These are phyloP conservation scores for Xenopus borealis DNA, from an alignment of 2,113 vertebrate species.

Conservation along the genomic window DNA sequence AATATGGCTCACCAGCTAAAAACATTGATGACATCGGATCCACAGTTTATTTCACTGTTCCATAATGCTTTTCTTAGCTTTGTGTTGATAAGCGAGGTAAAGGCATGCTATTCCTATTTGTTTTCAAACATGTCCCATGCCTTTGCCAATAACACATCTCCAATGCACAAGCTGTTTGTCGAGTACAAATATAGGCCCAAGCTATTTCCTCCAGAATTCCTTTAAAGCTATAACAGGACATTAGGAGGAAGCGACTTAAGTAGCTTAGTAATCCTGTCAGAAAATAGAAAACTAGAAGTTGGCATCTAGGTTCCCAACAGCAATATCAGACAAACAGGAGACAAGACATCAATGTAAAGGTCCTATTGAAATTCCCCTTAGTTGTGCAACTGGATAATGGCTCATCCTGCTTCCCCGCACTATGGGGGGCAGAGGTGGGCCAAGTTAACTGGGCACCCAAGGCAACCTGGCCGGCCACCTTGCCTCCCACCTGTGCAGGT, in stretches of 20 bases:
- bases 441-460: background rate
- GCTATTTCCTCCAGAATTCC: conserved; percentile 60
- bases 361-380: conserved; percentile 74
- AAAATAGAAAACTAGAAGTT: conserved; percentile 25
- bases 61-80: no score
- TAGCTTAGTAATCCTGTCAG: conserved; percentile 49
- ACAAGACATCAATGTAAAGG: conserved; percentile 56
- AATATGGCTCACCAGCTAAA: no score
- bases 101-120: no score
- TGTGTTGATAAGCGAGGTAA: no score
- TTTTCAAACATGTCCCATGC: no score
- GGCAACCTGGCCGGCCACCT: background rate
- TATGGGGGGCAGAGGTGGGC: no score
- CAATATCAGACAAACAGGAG: conserved; percentile 31
- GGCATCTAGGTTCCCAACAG: conserved; percentile 16
- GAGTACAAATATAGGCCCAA: conserved; percentile 21
- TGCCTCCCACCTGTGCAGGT: no score
- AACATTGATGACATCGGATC: no score
- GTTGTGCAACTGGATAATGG: conserved; percentile 68
- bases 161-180: no score
- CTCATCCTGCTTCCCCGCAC: conserved; percentile 58
- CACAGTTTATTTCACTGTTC: no score
- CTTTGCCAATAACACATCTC: no score
- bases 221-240: conserved; percentile 70
- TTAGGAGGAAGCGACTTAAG: conserved; percentile 66